Evolutionary conservation across 2,888 invertebrate genomes (phyloP), one percentile per base, ranked within the genome.

Genomic region (Sinotaia quadrata): DNA sequence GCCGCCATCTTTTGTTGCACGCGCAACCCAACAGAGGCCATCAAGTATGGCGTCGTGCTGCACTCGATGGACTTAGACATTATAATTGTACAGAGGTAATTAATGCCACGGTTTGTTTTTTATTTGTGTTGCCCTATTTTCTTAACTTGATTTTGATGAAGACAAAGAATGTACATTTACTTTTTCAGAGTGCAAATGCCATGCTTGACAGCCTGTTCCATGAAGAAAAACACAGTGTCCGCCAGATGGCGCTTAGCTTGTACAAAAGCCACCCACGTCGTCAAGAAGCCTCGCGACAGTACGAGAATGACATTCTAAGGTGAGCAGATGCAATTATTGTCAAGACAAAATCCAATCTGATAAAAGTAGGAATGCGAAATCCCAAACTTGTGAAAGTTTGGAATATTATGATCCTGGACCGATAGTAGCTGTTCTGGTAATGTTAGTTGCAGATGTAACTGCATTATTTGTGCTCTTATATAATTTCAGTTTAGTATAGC

Each of bases 31-130:
- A 78, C n/a, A 65, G 58, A n/a, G 78, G 75, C 2, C 65, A 71
- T 8, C 69, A 75, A 1, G 76, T 75, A 8, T 77, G 79, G 78
- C 69, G 80, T 54, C 49, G 81, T 27, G 77, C 80, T 7, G 81
- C 80, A 18, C 68, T 75, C 0, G 71, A 75, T 31, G 74, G 75
- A 34, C 60, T 80, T 0, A 72, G 81, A 34, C 76, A 79, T 57
- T 79, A 69, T 59, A 67, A 67, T 2, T 81, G 81, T 68, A 71
- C 77, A 33, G 71, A 78, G 75, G 81, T 81, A 21, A 41, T n/a
- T n/a, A n/a, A n/a, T n/a, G n/a, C n/a, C n/a, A n/a, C n/a, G n/a
- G n/a, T n/a, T n/a, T n/a, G n/a, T n/a, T n/a, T n/a, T n/a, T n/a
- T n/a, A n/a, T n/a, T n/a, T n/a, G n/a, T n/a, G n/a, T n/a, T n/a